Base-by-base conservation (phyloP, 2,113 vertebrate species). In the Anser brachyrhynchus region DNA sequence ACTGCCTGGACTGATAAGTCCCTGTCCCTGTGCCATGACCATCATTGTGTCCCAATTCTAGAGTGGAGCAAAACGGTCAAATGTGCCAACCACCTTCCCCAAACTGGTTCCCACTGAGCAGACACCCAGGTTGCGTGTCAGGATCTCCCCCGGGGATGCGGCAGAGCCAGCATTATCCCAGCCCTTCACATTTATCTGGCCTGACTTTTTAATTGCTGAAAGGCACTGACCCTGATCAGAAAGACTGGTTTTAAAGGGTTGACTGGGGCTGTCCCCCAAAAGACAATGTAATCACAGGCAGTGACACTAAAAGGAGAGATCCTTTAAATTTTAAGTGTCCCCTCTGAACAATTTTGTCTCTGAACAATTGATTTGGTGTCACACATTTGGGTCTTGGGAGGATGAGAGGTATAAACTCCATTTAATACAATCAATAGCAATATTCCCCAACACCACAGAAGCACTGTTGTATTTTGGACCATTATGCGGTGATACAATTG, bases 401-500 rank as follows among this genome's bases (percentile, higher is more conserved):
- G 77, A 94, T 71, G 55, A 89, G 81, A 93, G 22, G 74, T 57
- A 93, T 71, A 92, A 97, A 93, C 74, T 94, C 54, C 41, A 93
- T 94, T 97, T 90, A 91, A 87, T 83, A 87, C 51, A 89, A 95
- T 94, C 93, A 91, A 89, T 84, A 96, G 71, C 59, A 94, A 94
- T 93, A 93, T 87, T 92, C 59, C 71, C 64, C 23, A 52, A 59
- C 55, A 87, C 52, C 37, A 84, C 9, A 25, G 84, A 92, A 92
- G 51, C 59, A 77, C 64, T 46, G 87, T 85, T 93, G 87, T 87
- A 89, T 78, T 96, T 82, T 76, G 87, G 84, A 92, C 62, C 84
- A 93, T 93, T 89, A 82, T 2, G 6, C 20, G 55, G 29, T 3
- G 28, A 85, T 19, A 54, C 74, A 87, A 89, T 87, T 74, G 59